These are phyloP conservation scores for Dryadula phaetusa DNA, from an alignment of 2,888 invertebrate species.

Conservation along the genomic window DNA sequence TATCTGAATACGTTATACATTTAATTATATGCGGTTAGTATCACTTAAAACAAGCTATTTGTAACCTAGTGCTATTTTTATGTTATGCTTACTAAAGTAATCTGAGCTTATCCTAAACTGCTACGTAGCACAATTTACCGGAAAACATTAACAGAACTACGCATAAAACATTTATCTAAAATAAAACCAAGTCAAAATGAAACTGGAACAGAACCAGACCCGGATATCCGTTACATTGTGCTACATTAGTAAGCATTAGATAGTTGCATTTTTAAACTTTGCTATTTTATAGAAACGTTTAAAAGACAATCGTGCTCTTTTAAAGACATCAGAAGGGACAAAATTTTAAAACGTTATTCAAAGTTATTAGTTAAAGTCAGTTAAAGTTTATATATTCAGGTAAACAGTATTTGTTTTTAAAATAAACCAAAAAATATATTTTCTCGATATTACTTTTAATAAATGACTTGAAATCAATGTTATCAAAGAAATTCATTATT, in stretches of 20 bases:
- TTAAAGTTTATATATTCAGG: no score
- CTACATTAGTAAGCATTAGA: constrained; percentile 1
- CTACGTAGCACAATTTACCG: constrained; percentile 12
- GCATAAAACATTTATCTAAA: background rate
- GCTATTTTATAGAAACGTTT: background rate
- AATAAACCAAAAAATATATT: background rate
- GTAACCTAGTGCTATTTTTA: constrained; percentile 7
- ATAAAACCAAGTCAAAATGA: background rate
- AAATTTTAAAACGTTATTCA: background rate
- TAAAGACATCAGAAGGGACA: background rate
- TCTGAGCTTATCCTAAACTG: constrained; percentile 11
- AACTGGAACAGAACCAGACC: background rate
- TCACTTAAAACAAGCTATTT: constrained; percentile 20
- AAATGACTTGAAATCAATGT: background rate
- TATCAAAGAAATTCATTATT: background rate
- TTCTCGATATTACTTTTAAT: background rate
- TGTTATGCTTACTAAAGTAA: constrained; percentile 24
- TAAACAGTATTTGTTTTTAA: background rate
- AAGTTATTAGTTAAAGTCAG: background rate
- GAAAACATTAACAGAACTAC: background rate
- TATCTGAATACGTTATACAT: constrained; percentile 35
- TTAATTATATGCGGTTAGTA: constrained; percentile 40
- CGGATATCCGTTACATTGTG: background rate
- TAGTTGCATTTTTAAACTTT: background rate
- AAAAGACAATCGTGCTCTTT: background rate